Conservation (phyloP, 2,888 invertebrate species). For the Euzophera pinguis region DNA sequence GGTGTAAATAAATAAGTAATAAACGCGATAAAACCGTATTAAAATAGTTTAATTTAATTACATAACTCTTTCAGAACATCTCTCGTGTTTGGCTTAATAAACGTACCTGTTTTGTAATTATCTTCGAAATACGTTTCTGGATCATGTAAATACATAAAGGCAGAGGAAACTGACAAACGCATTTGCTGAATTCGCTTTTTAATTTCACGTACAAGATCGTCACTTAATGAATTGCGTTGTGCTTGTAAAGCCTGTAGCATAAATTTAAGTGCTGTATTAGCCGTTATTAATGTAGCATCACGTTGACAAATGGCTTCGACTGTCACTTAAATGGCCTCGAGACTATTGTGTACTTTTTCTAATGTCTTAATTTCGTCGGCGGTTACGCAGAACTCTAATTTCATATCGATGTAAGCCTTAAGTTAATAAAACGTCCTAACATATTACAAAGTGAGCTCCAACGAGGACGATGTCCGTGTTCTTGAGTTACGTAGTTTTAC, state of each 20-base stretch:
- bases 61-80: neutral
- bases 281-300: neutral
- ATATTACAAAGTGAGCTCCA: slow-evolving; percentile 3
- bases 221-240: neutral
- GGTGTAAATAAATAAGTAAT: too few species aligned
- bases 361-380: neutral
- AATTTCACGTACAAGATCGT: neutral
- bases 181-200: neutral
- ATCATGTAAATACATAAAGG: neutral
- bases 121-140: neutral
- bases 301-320: neutral
- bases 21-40: too few species aligned
- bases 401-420: neutral
- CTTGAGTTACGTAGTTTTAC: slow-evolving; percentile 8
- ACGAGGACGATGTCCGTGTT: neutral
- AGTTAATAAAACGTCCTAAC: neutral
- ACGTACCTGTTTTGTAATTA: neutral
- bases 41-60: too few species aligned
- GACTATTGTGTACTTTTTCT: neutral
- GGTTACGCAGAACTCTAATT: neutral
- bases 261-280: neutral
- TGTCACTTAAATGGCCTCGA: neutral
- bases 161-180: neutral
- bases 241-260: neutral
- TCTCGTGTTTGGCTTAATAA: neutral